These are phyloP conservation scores for Steinernema khuongi DNA, from an alignment of 1,140 invertebrate genomes.

Conservation along the genomic window DNA sequence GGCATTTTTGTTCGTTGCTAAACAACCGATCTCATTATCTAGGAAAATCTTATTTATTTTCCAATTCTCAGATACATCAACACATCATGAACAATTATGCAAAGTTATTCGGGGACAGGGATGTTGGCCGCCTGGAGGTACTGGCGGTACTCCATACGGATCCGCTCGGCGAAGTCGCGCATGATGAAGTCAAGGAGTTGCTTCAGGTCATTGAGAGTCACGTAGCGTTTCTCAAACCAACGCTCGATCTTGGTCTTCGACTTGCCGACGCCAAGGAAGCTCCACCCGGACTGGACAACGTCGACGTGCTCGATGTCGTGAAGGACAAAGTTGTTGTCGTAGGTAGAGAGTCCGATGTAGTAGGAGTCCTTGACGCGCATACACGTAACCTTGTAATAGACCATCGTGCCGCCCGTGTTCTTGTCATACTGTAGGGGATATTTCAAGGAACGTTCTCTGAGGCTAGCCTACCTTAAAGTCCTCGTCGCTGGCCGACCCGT, in stretches of 20 bases:
- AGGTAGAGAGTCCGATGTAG: constrained; percentile 20
- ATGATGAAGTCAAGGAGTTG: constrained; percentile 19
- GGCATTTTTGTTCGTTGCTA: no score
- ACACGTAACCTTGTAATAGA: constrained; percentile 19
- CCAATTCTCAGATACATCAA: background rate
- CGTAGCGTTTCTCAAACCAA: constrained; percentile 20
- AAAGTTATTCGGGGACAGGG: background rate
- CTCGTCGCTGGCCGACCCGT: constrained; percentile 1
- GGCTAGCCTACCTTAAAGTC: background rate
- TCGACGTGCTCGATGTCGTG: constrained; percentile 21
- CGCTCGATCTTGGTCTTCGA: constrained; percentile 9
- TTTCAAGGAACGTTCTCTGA: background rate
- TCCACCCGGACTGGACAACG: constrained; percentile 10
- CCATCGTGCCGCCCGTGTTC: constrained; percentile 18
- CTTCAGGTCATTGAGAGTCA: constrained; percentile 18
- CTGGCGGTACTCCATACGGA: constrained; percentile 19
- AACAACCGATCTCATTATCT: no score
- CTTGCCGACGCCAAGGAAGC: background rate
- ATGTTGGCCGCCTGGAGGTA: constrained; percentile 16
- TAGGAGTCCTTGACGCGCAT: constrained; percentile 18
- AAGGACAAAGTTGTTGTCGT: constrained; percentile 19
- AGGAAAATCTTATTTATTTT: background rate
- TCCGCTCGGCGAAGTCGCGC: constrained; percentile 19
- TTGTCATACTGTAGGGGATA: constrained; percentile 10
- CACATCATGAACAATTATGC: background rate